Base-by-base conservation (phyloP, 1,140 invertebrate genomes). In the Cylas formicarius region DNA sequence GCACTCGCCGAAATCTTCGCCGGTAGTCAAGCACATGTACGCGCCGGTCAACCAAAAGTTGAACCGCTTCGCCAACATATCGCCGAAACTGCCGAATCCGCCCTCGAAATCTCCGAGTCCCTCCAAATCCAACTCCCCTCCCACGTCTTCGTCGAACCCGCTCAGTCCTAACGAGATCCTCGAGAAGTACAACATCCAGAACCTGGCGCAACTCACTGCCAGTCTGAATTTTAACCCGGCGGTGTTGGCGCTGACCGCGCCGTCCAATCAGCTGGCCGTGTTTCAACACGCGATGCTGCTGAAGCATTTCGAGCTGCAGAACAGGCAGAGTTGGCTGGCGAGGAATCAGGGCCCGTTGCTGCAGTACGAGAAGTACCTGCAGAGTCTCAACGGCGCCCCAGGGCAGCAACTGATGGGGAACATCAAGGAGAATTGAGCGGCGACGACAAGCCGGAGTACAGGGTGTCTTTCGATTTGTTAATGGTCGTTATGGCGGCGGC, bases 181-280 rank as follows among this genome's bases (percentile, higher is more conserved):
- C 19, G 63, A 64, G 37, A 66, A 62, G 28, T 66, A 66, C 43
- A 64, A 64, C 32, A 62, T 66, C 17, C 60, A 60, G 35, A 66
- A 64, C 50, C 44, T 66, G 29, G 61, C 63, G 0, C 63, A 66
- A 37, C 31, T 64, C 7, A 55, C 56, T 8, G 63, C 63, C 0
- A 66, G 48, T 47, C 56, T 64, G 11, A 64, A 64, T 42, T 59
- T 59, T 28, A 60, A 61, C 28, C 40, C 52, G 6, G 44, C 42
- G 0, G 31, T 44, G 9, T 42, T 57, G 7, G 50, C 44, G 10
- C 40, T 48, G 44, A 56, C 34, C 21, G n/a, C n/a, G n/a, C 31
- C 48, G 11, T 22, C 33, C 11, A 53, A 48, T 43, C 58, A 57
- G 11, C 23, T 62, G 24, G 57, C 60, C 3, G 56, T 55, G 2